Evolutionary conservation across 2,888 invertebrate genomes (phyloP), one percentile per base, ranked within the genome.

Genomic region (Aleiodes testaceus): DNA sequence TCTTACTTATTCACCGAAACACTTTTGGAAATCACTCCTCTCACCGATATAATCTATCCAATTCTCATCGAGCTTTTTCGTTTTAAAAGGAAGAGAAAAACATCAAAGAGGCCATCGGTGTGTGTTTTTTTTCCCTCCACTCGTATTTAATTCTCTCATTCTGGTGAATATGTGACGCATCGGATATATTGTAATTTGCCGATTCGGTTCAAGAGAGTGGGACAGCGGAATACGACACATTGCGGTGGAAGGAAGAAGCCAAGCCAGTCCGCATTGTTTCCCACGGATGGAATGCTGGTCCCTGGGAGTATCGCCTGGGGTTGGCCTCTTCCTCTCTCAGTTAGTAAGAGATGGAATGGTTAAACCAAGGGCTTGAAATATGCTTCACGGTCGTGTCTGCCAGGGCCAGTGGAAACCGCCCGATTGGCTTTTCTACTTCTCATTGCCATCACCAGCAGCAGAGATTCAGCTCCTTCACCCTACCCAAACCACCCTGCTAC

Each of bases 261-360:
- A 55, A 47, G 55, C 30, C 77, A 78, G 79, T 74, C 83, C 79
- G 80, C 84, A 85, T 85, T 85, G 85, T 85, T 85, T 85, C 85
- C 84, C 85, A 85, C 84, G 85, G 78, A 78, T 80, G 83, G 85
- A 85, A 85, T 85, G 83, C 79, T 68, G 76, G 74, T 73, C 73
- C 72, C 75, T 70, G 72, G 77, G 79, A 76, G 75, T 78, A 75
- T 78, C 75, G 78, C 78, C 26, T 26, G 79, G 77, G 72, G 73
- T 74, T 74, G 75, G 26, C 26, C 69, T 73, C 49, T 47, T 68
- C 55, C 73, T 72, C 74, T 59, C 50, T 22, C 36, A 52, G 63
- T 66, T 63, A 47, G 36, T 47, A 45, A 64, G 65, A 52, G 64
- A 64, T 42, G 16, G 64, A 67, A 52, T 16, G 50, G 53, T 26